A percentile compares a stretch with the other conserved stretches of the same genome.
phyloP scores from a whole-genome alignment of 2,888 invertebrate genomes.

The Acrobasis consociella region DNA sequence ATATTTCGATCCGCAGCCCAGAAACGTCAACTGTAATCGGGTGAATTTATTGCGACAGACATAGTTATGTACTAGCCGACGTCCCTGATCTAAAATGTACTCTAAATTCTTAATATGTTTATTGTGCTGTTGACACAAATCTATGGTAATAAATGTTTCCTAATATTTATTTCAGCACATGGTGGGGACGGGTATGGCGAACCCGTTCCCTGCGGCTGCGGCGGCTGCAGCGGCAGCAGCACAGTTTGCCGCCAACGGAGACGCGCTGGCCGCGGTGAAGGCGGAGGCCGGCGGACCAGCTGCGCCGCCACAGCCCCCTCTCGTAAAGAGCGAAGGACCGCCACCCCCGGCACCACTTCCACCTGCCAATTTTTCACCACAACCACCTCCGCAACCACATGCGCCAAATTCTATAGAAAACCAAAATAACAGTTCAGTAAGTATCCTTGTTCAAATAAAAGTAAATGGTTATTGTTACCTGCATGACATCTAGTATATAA shows the following conservation, averaged over 20 bases:
- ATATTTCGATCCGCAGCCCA: conserved; percentile 76
- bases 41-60: conserved; percentile 73
- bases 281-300: conserved; percentile 70
- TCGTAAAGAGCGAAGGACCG: conserved; percentile 80
- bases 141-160: conserved; percentile 24
- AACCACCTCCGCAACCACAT: conserved; percentile 68
- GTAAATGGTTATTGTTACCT: no score
- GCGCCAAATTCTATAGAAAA: conserved; percentile 83
- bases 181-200: conserved; percentile 95
- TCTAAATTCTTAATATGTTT: conserved; percentile 39
- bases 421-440: conserved; percentile 76
- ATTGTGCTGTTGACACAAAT: conserved; percentile 42
- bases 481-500: no score
- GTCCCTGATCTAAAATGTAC: conserved; percentile 46
- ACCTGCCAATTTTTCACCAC: conserved; percentile 75
- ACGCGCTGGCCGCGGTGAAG: conserved; percentile 79
- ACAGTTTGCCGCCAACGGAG: conserved; percentile 81
- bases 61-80: conserved; percentile 61
- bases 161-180: conserved; percentile 88
- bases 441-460: conserved; percentile 28
- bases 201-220: conserved; percentile 86
- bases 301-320: conserved; percentile 66
- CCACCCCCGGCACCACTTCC: conserved; percentile 72
- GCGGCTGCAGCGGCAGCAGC: conserved; percentile 85
- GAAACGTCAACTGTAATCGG: conserved; percentile 72